phyloP scores from a whole-genome alignment of 2,113 vertebrate species.

The Vombatus ursinus region DNA sequence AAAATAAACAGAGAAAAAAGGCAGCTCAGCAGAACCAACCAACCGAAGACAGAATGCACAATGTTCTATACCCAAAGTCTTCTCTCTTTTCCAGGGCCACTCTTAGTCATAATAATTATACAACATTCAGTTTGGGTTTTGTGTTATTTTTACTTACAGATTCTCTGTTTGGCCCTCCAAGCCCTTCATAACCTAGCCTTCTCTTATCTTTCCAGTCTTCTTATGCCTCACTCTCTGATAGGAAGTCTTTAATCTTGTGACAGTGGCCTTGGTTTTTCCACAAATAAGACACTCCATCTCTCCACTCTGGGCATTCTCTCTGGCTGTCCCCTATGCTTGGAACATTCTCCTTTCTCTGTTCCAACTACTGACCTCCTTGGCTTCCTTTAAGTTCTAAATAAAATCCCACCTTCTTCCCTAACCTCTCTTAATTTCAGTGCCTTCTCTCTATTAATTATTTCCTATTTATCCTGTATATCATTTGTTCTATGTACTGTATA shows the following conservation, averaged over 20 bases:
- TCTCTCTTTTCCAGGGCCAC: too few species aligned
- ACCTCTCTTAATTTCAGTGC: background rate
- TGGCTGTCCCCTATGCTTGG: background rate
- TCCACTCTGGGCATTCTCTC: background rate
- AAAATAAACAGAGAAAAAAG: too few species aligned
- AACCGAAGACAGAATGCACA: too few species aligned
- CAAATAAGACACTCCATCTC: background rate
- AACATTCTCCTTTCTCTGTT: background rate
- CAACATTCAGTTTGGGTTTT: too few species aligned
- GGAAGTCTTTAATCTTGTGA: background rate
- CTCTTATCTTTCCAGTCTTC: background rate
- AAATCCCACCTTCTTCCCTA: background rate
- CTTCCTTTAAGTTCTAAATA: background rate
- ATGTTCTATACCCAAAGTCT: too few species aligned
- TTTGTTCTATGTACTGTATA: too few species aligned
- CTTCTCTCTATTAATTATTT: background rate
- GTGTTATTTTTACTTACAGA: background rate
- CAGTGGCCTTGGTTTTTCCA: background rate
- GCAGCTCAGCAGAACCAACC: too few species aligned
- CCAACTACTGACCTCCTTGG: background rate
- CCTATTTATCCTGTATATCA: background rate
- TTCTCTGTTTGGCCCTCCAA: background rate
- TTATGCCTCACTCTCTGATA: background rate
- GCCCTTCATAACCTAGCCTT: background rate
- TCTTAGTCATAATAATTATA: too few species aligned